Evolutionary conservation across 2,113 vertebrate species (phyloP).

Genomic region (Melanerpes aurifrons): DNA sequence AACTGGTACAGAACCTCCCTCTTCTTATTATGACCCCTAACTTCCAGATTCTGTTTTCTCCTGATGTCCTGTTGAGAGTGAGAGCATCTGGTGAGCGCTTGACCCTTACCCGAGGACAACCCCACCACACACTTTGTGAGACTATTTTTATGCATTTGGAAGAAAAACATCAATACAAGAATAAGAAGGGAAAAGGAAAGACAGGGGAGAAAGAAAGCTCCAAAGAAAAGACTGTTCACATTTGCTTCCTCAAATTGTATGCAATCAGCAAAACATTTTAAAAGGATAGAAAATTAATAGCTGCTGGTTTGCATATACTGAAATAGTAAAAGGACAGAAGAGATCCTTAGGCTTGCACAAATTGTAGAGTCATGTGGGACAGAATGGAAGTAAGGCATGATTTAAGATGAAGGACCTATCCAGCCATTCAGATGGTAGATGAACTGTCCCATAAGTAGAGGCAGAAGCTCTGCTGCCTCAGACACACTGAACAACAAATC

Average conservation of each 20-base stretch:
- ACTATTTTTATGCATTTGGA: not conserved
- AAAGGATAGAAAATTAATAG: not conserved
- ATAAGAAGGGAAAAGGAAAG: not conserved
- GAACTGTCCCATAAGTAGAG: not conserved
- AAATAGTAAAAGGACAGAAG: no score
- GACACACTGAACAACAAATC: not conserved
- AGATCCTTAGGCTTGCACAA: no score
- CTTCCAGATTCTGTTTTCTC: not conserved
- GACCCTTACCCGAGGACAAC: not conserved
- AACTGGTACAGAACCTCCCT: not conserved
- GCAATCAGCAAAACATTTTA: not conserved
- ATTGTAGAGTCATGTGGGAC: not conserved
- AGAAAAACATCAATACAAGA: not conserved
- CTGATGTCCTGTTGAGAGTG: not conserved
- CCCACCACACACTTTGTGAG: not conserved
- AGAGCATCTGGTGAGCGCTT: accelerated
- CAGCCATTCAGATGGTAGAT: not conserved
- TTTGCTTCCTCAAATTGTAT: not conserved
- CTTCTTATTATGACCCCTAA: not conserved
- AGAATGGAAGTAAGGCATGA: not conserved
- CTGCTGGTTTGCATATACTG: no score
- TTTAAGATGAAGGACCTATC: not conserved
- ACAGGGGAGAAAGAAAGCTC: not conserved
- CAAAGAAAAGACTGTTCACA: not conserved
- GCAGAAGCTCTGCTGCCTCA: not conserved